Base-by-base conservation (phyloP, 2,113 vertebrate species). In the Ammodytes dubius region DNA sequence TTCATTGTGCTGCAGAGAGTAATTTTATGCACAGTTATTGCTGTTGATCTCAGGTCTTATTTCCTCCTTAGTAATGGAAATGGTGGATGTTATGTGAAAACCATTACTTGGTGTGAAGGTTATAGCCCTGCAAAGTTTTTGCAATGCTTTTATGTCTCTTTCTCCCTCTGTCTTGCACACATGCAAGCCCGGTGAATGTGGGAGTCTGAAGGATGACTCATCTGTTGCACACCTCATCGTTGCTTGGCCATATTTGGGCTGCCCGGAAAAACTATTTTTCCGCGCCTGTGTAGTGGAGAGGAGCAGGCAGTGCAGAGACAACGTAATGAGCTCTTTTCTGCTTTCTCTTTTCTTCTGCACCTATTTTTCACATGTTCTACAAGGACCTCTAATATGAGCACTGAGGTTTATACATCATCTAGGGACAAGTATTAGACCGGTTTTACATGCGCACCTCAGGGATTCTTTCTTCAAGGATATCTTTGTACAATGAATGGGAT, bases 241-340 rank as follows among this genome's bases (percentile, higher is more conserved):
- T 59, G 86, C 58, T 58, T 87, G 89, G 56, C 93, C 93, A 94
- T 93, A 94, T 94, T 87, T 91, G 93, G 92, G 87, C 91, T 87
- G 69, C 77, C 92, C 88, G 93, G 93, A 94, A 91, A 27, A 88
- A 88, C 54, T 57, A 68, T 87, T 81, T 90, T 83, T 85, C 79
- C 88, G 56, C 37, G 13, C 77, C 66, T 81, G 64, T 87, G 67
- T 83, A 67, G 81, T 45, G 82, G 74, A 85, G 84, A 85, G 73
- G 53, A 88, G 60, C 87, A 76, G 84, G 81, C 81, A 13, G 39
- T 82, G 77, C 65, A 70, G 84, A 47, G 82, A 83, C 76, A 81
- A 69, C 53, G 81, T 70, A 69, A 85, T 49, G 74, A 91, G 70
- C 42, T 77, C 83, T 64, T 54, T 86, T 74, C 59, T 49, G 5